These are phyloP conservation scores for Eulimnadia texana DNA, from an alignment of 1,140 invertebrate species.

Conservation along the genomic window DNA sequence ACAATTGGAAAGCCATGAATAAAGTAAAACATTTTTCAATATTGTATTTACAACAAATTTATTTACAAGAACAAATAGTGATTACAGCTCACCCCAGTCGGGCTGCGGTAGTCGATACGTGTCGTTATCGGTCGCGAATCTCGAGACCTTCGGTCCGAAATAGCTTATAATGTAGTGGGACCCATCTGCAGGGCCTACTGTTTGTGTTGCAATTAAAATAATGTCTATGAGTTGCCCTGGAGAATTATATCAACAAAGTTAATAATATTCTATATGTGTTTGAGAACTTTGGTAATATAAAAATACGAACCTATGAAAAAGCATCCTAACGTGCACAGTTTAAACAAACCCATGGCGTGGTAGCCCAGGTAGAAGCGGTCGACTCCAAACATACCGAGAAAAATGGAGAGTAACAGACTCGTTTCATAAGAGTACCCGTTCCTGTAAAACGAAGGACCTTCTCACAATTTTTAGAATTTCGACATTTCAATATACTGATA, in stretches of 20 bases:
- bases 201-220: slow-evolving; percentile 84
- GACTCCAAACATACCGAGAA: slow-evolving; percentile 91
- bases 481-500: background rate
- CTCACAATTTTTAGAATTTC: slow-evolving; percentile 3
- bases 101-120: slow-evolving; percentile 67
- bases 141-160: slow-evolving; percentile 71
- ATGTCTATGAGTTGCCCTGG: slow-evolving; percentile 79
- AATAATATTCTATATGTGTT: too few species aligned
- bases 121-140: slow-evolving; percentile 67
- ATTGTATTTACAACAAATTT: slow-evolving; percentile 1
- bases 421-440: slow-evolving; percentile 90
- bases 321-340: slow-evolving; percentile 89
- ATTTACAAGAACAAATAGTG: background rate
- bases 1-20: too few species aligned
- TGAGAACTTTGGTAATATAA: background rate
- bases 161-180: slow-evolving; percentile 91
- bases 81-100: slow-evolving; percentile 43
- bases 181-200: slow-evolving; percentile 85
- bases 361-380: slow-evolving; percentile 95
- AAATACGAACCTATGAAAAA: slow-evolving; percentile 59
- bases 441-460: slow-evolving; percentile 37
- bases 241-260: too few species aligned
- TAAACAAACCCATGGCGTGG: slow-evolving; percentile 81
- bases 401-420: slow-evolving; percentile 80
- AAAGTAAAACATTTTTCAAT: too few species aligned